Conservation (phyloP, 2,113 vertebrate species). For the Ailurus styani region DNA sequence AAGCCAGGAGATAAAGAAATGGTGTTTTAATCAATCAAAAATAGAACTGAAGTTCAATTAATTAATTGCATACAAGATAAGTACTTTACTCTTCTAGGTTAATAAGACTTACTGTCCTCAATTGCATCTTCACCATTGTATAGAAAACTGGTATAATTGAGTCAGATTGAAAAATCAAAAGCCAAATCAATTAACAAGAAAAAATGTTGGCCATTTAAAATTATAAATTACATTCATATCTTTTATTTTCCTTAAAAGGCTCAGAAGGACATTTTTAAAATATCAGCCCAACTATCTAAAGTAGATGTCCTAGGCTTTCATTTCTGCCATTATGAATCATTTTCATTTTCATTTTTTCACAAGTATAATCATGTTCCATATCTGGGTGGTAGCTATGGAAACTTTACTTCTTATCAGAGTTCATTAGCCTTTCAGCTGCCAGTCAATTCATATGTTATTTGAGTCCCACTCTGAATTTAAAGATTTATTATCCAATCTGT, state of each 20-base stretch:
- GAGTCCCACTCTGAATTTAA: neutral
- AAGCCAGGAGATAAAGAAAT: neutral
- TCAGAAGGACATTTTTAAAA: neutral
- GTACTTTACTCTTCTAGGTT: neutral
- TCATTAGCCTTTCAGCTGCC: constrained; percentile 32
- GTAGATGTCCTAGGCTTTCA: neutral
- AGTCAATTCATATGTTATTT: neutral
- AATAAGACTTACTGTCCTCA: neutral
- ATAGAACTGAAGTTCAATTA: neutral
- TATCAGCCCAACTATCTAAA: neutral
- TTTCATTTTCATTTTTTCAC: constrained; percentile 7
- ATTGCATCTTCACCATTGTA: neutral
- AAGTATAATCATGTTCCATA: neutral
- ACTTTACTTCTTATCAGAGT: neutral
- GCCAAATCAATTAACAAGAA: neutral
- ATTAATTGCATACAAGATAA: neutral
- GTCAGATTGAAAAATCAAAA: neutral
- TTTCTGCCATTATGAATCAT: neutral
- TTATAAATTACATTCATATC: neutral
- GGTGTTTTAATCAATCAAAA: neutral
- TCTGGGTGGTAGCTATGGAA: neutral
- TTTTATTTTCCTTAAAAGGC: neutral
- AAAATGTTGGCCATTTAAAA: neutral
- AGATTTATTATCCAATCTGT: neutral
- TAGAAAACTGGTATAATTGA: neutral